Base-by-base conservation (phyloP, 1,140 invertebrate species). In the Leptestheria dahalacensis region DNA sequence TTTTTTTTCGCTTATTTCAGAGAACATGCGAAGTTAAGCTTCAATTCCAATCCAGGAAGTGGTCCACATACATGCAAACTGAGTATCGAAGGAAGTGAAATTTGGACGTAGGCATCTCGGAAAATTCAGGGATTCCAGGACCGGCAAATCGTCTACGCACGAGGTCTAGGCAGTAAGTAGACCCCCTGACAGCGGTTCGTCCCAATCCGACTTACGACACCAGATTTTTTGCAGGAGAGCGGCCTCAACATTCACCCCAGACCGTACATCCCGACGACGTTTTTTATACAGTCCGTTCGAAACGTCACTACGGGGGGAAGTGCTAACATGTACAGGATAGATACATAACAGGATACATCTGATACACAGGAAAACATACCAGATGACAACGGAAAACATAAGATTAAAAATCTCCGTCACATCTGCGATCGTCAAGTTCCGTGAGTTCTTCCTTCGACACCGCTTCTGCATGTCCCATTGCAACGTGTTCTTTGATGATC, bases 171-270 rank as follows among this genome's bases (percentile, higher is more conserved):
- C 18, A 6, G 4, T 3, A 4, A n/a, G 11, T 2, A 62, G 3
- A 60, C 67, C 48, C 18, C 26, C 15, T 23, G 69, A 65, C 11
- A 74, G 61, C 25, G 62, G 51, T 26, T 71, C 68, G 62, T 76
- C 74, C 73, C 74, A 77, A 52, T 65, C 67, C 11, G 71, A 10
- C 29, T 69, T 65, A 26, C 41, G 25, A 53, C 64, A 21, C 72
- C 73, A 74, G 15, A 75, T 49, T 61, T 68, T 50, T 67, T 77
- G 74, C 10, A 77, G 55, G 11, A 75, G 57, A 6, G 71, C 24
- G 74, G 71, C 24, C 65, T 62, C 11, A 74, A 20, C 12, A 73
- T 61, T 23, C 73, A 73, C n/a, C 73, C 61, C 12, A 73, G 74
- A 64, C 76, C 75, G 62, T 71, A 77, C 6, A 72, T 46, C 59